A percentile compares a stretch with the other conserved stretches of the same genome.
Evolutionary conservation across 1,140 invertebrate genomes (phyloP).

Genomic region (Tetramorium alpestre): DNA sequence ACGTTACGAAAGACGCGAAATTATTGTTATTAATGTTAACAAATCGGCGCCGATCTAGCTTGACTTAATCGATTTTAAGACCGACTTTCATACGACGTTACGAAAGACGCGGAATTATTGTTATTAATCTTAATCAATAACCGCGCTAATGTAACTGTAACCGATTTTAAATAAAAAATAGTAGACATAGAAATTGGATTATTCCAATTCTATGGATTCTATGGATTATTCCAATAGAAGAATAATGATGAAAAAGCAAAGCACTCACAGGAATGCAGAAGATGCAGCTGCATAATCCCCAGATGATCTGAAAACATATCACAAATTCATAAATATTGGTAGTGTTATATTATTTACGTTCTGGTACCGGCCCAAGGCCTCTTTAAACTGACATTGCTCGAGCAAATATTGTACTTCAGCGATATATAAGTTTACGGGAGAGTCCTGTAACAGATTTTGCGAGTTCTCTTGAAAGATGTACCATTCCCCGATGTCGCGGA

Average conservation of each 20-base stretch:
- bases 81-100: slow-evolving; percentile 14
- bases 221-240: background rate
- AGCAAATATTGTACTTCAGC: slow-evolving; percentile 39
- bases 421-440: background rate
- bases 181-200: background rate
- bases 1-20: slow-evolving; percentile 13
- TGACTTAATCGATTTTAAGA: background rate
- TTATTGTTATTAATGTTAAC: slow-evolving; percentile 9
- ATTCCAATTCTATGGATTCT: no score
- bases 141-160: background rate
- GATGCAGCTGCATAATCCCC: background rate
- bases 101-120: slow-evolving; percentile 14
- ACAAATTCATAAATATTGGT: background rate
- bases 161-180: background rate
- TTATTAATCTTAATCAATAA: background rate
- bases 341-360: slow-evolving; percentile 65
- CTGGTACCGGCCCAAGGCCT: slow-evolving; percentile 56
- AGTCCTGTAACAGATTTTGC: background rate
- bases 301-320: background rate
- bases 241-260: background rate
- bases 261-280: background rate
- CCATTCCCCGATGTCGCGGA: background rate
- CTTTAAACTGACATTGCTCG: slow-evolving; percentile 11
- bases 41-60: background rate
- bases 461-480: background rate